A percentile compares a stretch with the other conserved stretches of the same genome.
phyloP scores from a whole-genome alignment of 2,797 vertebrate species.

The Brachymystax lenok region DNA sequence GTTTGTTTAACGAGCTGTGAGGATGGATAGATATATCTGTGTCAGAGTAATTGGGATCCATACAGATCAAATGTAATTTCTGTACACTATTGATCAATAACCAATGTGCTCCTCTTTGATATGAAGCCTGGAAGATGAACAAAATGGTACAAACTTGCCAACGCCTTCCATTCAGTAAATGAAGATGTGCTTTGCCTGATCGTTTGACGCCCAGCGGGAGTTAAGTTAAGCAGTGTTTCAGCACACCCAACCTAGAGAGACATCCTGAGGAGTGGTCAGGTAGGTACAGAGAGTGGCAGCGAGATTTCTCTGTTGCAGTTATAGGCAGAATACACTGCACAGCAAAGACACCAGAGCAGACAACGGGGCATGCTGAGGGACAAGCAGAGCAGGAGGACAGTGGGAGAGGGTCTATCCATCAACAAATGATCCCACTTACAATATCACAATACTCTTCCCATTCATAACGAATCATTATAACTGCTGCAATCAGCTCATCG shows the following conservation, averaged over 20 bases:
- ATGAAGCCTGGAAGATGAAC: slow-evolving; percentile 14
- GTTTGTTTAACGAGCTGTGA: slow-evolving; percentile 11
- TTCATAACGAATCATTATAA: neutral
- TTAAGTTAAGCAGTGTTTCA: slow-evolving; percentile 26
- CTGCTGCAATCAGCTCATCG: too few species aligned
- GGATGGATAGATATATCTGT: neutral
- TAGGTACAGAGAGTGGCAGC: neutral
- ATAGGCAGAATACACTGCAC: neutral
- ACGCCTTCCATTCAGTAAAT: slow-evolving; percentile 19
- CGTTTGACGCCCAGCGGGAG: slow-evolving; percentile 27
- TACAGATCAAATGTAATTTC: neutral
- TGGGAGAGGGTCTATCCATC: neutral
- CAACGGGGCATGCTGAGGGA: slow-evolving; percentile 2
- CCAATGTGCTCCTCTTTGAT: slow-evolving; percentile 22
- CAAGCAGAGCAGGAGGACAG: neutral
- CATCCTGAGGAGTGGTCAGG: neutral
- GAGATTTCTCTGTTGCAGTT: neutral
- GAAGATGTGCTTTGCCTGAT: slow-evolving; percentile 34
- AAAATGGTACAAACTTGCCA: slow-evolving; percentile 16
- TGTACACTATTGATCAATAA: neutral
- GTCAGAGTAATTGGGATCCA: too few species aligned
- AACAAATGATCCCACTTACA: neutral
- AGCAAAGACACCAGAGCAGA: slow-evolving; percentile 1
- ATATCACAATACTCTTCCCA: neutral
- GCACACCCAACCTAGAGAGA: slow-evolving; percentile 40